Base-by-base conservation (phyloP, 2,797 vertebrate species). In the Ctenosaura bakeri region DNA sequence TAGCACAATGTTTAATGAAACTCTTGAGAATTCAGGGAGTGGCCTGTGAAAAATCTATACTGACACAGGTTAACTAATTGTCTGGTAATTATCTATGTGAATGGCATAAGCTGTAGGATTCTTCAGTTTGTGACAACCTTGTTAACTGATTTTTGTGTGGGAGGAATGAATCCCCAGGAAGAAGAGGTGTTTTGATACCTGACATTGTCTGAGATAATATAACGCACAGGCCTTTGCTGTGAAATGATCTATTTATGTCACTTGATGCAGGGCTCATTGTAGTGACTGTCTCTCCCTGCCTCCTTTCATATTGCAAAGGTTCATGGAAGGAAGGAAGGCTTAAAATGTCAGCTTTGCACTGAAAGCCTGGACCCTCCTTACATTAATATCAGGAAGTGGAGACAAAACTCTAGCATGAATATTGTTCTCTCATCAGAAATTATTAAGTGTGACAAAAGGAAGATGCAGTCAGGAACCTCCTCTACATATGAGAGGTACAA, bases 311-410 rank as follows among this genome's bases (percentile, higher is more conserved):
- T 52, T 71, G 29, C 0, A 1, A 89, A 80, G 35, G 52, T 89
- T 62, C 76, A 73, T 74, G 85, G 52, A 52, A 76, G 88, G 73
- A 90, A 90, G 76, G 90, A 93, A 32, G 89, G 10, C 42, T 94
- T 87, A 92, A 85, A 91, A 95, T 87, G 82, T 86, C 94, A 94
- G 86, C 73, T 91, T 81, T 86, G 90, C 29, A 20, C 9, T 7
- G 0, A 9, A 69, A 56, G 50, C 26, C 35, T 50, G 18, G 90
- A 46, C 69, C 69, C 86, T 85, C 73, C 82, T 22, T 82, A 56
- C 29, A 18, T 24, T 85, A 91, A 29, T 0, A 0, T 62, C 0
- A 0, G 59, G 76, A 80, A 85, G 59, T 20, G 74, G 85, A 90
- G 89, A 82, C 85, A 86, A 90, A 32, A 83, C 83, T 79, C 66